A percentile compares a stretch with the other conserved stretches of the same genome.
phyloP scores from a whole-genome alignment of 1,140 invertebrate species.

The Atta colombica region DNA sequence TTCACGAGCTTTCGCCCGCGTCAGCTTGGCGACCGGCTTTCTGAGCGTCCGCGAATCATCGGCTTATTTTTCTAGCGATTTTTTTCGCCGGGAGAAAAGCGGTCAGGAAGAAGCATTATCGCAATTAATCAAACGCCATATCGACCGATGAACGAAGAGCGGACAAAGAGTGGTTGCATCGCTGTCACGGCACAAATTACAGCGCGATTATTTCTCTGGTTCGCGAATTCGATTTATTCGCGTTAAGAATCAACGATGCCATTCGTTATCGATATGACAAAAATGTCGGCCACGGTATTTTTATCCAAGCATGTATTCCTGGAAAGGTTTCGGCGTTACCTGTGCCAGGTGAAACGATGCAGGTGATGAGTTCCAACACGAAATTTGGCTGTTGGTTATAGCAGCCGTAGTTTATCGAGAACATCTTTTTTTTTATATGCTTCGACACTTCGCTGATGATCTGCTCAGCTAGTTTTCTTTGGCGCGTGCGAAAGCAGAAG shows the following conservation, averaged over 20 bases:
- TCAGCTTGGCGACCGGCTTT: constrained; percentile 8
- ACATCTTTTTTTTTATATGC: neutral
- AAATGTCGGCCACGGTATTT: constrained; percentile 25
- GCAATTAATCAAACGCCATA: constrained; percentile 59
- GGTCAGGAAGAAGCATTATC: constrained; percentile 6
- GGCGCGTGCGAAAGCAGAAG: constrained; percentile 22
- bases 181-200: constrained; percentile 35
- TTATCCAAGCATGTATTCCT: neutral
- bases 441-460: neutral
- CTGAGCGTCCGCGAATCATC: constrained; percentile 16
- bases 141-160: constrained; percentile 25
- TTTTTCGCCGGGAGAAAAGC: neutral
- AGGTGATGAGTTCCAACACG: neutral
- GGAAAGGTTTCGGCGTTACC: constrained; percentile 2
- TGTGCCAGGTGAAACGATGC: constrained; percentile 23
- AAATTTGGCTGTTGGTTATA: neutral
- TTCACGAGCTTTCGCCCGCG: constrained; percentile 27
- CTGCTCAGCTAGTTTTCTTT: constrained; percentile 13
- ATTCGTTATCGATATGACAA: constrained; percentile 60
- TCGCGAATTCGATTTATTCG: constrained; percentile 1
- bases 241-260: constrained; percentile 58
- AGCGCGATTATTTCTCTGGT: constrained; percentile 21
- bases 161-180: constrained; percentile 9
- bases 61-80: constrained; percentile 29
- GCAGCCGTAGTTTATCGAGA: constrained; percentile 12